Conservation (phyloP, 2,797 vertebrate species). For the Poeciliopsis presidionis region DNA sequence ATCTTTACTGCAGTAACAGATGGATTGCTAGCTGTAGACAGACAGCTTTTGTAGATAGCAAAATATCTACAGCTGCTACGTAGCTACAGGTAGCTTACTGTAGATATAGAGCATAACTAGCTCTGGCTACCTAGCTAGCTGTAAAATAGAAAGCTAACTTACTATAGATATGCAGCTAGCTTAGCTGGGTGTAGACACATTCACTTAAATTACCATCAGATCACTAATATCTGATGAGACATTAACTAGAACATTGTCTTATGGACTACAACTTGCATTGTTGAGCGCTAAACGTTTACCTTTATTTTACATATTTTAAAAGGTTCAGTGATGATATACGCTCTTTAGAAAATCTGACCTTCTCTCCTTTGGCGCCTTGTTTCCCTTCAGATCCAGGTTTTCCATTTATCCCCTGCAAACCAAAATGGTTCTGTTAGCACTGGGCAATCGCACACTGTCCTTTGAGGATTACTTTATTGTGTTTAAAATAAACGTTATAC, state of each 20-base stretch:
- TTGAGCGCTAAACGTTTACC: not conserved
- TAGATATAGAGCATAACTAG: no score
- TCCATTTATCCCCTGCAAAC: constrained; percentile 82
- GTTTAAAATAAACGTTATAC: not conserved
- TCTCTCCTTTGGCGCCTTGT: constrained; percentile 83
- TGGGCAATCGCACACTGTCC: not conserved
- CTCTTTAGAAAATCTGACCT: constrained; percentile 73
- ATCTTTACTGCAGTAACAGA: not conserved
- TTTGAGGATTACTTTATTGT: not conserved
- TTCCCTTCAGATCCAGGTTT: constrained; percentile 79
- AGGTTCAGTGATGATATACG: not conserved
- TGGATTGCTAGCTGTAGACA: no score
- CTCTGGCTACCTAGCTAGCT: no score
- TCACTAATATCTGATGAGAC: not conserved
- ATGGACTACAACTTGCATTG: not conserved
- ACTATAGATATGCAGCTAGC: no score
- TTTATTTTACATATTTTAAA: not conserved
- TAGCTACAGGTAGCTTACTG: no score
- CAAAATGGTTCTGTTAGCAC: not conserved
- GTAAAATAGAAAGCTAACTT: no score
- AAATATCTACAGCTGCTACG: no score
- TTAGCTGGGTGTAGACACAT: no score
- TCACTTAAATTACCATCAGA: not conserved
- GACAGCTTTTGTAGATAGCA: no score
- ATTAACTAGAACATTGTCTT: not conserved